Percentiles rank a stretch among this genome's conserved stretches.
phyloP scores from a whole-genome alignment of 2,797 vertebrate species.

The Tragelaphus oryx region DNA sequence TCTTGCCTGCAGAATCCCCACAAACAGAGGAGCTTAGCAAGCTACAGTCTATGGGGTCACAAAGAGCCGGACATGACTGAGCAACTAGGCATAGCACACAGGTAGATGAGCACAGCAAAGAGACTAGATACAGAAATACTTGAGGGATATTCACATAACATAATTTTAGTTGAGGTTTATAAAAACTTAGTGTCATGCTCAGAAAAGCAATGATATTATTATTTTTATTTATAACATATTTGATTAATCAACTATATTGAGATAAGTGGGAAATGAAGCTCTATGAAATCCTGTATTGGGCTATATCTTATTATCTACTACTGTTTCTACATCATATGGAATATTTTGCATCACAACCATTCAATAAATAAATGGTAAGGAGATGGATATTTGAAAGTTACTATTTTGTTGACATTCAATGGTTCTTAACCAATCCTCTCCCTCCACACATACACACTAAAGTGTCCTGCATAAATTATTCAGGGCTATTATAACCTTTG shows the following conservation, averaged over 20 bases:
- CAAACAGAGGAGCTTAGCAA: accelerated
- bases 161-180: not conserved
- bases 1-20: not conserved
- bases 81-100: not conserved
- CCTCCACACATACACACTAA: too few species aligned
- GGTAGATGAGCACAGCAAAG: not conserved
- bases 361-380: not conserved
- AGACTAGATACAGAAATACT: not conserved
- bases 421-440: not conserved
- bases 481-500: not conserved
- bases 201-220: not conserved
- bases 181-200: not conserved
- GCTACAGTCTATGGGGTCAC: too few species aligned
- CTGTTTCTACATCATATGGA: not conserved
- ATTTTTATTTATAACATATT: not conserved
- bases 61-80: accelerated
- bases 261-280: not conserved
- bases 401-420: not conserved
- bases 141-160: not conserved
- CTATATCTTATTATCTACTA: not conserved
- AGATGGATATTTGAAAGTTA: not conserved
- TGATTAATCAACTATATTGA: not conserved
- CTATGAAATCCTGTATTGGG: not conserved
- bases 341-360: not conserved
- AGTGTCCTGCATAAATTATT: not conserved